A percentile compares a stretch with the other conserved stretches of the same genome.
phyloP scores from a whole-genome alignment of 2,113 vertebrate species.

The Noturus placidus region DNA sequence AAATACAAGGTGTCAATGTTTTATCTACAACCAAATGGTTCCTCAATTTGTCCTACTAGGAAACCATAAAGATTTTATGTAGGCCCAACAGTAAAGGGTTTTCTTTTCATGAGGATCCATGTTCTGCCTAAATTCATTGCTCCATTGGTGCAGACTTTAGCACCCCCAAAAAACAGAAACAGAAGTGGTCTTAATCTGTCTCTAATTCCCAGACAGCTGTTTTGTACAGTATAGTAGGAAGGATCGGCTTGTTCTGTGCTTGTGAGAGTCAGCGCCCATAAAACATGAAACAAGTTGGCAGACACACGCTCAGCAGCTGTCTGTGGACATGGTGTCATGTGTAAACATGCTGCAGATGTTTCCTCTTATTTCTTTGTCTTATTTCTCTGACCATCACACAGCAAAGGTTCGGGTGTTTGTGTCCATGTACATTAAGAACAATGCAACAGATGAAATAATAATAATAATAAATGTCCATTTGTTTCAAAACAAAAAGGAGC shows the following conservation, averaged over 20 bases:
- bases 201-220: constrained; percentile 49
- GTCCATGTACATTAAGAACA: neutral
- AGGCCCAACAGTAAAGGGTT: neutral
- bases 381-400: constrained; percentile 8
- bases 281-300: constrained; percentile 54
- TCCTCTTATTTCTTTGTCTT: neutral
- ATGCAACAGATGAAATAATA: neutral
- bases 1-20: neutral
- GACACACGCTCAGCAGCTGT: constrained; percentile 52
- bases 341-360: constrained; percentile 44
- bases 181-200: constrained; percentile 37
- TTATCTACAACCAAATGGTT: neutral
- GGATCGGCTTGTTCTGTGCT: constrained; percentile 44
- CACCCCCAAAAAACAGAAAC: constrained; percentile 13
- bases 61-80: neutral
- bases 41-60: neutral
- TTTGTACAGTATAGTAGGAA: constrained; percentile 36
- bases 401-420: neutral
- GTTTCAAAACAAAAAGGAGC: neutral
- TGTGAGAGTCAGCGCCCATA: constrained; percentile 37
- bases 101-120: neutral
- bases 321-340: constrained; percentile 18
- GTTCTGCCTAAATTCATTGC: neutral
- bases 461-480: neutral
- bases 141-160: neutral